Evolutionary conservation across 2,888 invertebrate species (phyloP).

Genomic region (Cephus nigrinus): DNA sequence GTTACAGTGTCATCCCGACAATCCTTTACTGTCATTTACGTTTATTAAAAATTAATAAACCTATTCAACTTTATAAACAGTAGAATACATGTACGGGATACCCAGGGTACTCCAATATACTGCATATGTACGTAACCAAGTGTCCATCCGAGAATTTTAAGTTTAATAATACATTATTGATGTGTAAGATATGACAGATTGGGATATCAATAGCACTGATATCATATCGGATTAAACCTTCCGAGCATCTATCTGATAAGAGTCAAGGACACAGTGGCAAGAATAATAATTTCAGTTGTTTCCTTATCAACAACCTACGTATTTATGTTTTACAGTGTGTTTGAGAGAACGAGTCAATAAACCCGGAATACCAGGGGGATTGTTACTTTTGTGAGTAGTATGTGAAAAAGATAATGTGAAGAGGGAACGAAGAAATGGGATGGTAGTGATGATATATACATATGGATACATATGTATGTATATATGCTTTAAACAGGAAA

Average conservation of each 20-base stretch:
- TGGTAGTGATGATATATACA: neutral
- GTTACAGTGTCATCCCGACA: neutral
- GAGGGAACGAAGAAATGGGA: constrained; percentile 9
- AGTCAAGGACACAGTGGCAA: neutral
- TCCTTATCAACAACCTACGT: neutral
- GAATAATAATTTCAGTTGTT: neutral
- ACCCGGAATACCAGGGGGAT: constrained; percentile 48
- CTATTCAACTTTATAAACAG: neutral
- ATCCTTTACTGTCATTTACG: neutral
- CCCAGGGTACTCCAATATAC: neutral
- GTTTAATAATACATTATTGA: neutral
- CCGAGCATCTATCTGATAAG: neutral
- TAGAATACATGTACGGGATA: neutral
- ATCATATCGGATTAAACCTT: neutral
- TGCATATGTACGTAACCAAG: neutral
- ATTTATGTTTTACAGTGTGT: constrained; percentile 54
- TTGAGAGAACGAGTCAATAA: constrained; percentile 49
- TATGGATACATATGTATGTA: neutral
- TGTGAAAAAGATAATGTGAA: constrained; percentile 12
- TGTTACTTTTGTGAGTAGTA: constrained; percentile 61
- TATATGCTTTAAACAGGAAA: neutral
- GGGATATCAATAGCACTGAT: neutral
- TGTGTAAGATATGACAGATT: neutral
- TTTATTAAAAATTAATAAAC: neutral
- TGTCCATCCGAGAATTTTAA: neutral